A percentile compares a stretch with the other conserved stretches of the same genome.
Evolutionary conservation across 2,113 vertebrate genomes (phyloP).

Genomic region (Boulengeromyrus knoepffleri): DNA sequence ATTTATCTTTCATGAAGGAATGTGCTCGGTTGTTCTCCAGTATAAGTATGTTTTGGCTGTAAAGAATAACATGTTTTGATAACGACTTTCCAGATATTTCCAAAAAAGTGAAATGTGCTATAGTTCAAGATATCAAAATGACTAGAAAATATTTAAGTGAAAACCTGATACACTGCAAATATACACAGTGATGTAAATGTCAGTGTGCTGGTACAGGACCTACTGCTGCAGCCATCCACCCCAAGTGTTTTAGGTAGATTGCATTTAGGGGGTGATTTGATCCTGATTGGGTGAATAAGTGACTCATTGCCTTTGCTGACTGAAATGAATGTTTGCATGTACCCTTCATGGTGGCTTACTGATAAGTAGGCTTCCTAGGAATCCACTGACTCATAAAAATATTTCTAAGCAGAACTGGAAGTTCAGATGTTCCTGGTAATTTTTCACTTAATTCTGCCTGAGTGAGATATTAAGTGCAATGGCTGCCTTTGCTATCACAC

Average conservation of each 20-base stretch:
- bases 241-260: neutral
- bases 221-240: neutral
- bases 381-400: neutral
- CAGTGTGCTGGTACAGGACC: neutral
- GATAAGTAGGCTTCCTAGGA: neutral
- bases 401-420: neutral
- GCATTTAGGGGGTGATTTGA: neutral
- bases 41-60: neutral
- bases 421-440: neutral
- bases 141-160: neutral
- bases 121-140: neutral
- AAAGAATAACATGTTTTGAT: neutral
- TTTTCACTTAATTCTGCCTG: conserved; percentile 24
- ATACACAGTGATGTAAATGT: neutral
- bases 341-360: neutral
- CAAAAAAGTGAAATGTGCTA: neutral
- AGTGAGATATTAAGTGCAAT: conserved; percentile 47
- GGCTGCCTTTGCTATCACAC: conserved; percentile 35
- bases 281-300: neutral
- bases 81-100: neutral
- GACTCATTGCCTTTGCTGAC: neutral
- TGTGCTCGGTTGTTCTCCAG: neutral
- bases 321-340: neutral
- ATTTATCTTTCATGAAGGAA: neutral
- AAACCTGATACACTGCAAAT: neutral